Conservation (phyloP, 1,140 invertebrate genomes). For the Heliconius eleuchia region DNA sequence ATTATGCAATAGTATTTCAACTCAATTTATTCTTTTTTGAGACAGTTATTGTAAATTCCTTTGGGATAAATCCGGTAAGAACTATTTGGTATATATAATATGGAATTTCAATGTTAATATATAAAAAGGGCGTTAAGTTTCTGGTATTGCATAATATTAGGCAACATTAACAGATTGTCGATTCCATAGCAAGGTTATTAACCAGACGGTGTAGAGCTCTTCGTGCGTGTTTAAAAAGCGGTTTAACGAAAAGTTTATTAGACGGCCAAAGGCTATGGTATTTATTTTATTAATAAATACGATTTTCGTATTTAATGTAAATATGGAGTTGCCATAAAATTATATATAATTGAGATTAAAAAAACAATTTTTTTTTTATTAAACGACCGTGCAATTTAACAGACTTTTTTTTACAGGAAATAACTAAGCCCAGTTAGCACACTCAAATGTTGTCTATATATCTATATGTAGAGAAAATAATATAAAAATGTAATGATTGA, state of each 20-base stretch:
- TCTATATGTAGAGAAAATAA: too few species aligned
- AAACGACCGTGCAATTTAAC: too few species aligned
- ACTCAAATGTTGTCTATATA: too few species aligned
- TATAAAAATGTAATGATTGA: too few species aligned
- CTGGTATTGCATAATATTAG: constrained; percentile 4
- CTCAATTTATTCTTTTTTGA: not conserved
- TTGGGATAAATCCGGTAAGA: not conserved
- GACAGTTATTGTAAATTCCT: not conserved
- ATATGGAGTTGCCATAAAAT: too few species aligned
- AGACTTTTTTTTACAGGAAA: too few species aligned
- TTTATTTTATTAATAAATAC: too few species aligned
- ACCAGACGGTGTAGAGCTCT: not conserved
- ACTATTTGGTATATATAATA: not conserved
- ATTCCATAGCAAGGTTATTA: constrained; percentile 7
- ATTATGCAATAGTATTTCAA: not conserved
- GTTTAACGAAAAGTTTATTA: not conserved
- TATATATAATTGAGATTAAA: too few species aligned
- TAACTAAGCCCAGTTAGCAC: too few species aligned
- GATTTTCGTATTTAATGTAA: too few species aligned
- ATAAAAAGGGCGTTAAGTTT: not conserved
- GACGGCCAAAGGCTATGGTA: too few species aligned
- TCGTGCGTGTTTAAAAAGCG: not conserved
- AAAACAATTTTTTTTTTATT: too few species aligned
- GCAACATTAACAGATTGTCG: not conserved
- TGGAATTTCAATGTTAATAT: not conserved